Evolutionary conservation across 1,140 invertebrate genomes (phyloP).

Genomic region (Lepidurus apus): DNA sequence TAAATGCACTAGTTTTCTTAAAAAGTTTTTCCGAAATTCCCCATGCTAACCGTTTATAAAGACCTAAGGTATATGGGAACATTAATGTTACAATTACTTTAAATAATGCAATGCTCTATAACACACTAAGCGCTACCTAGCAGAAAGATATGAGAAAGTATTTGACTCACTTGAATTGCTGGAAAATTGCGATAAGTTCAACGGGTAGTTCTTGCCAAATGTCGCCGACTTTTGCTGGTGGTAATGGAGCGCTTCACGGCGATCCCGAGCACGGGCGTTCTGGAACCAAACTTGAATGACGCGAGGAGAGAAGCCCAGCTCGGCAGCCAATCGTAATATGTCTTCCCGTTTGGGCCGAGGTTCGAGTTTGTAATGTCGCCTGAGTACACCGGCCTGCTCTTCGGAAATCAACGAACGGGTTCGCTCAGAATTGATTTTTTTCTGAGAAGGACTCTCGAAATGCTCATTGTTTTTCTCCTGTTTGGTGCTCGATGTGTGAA

Average conservation of each 20-base stretch:
- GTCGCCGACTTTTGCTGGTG: not conserved
- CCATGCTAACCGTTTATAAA: too few relatives aligned
- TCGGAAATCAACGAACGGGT: slow-evolving; percentile 90
- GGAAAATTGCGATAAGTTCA: not conserved
- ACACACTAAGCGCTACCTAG: too few relatives aligned
- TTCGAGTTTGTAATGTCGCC: slow-evolving; percentile 72
- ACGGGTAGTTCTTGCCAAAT: not conserved
- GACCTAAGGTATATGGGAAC: too few relatives aligned
- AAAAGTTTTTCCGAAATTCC: too few relatives aligned
- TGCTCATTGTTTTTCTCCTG: not conserved
- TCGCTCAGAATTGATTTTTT: slow-evolving; percentile 53
- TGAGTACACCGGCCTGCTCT: slow-evolving; percentile 71
- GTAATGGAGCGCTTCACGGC: slow-evolving; percentile 53
- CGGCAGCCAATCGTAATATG: slow-evolving; percentile 78
- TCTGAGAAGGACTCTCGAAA: not conserved
- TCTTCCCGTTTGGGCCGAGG: slow-evolving; percentile 89
- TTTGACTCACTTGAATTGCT: not conserved
- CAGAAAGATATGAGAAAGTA: not conserved
- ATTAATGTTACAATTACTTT: too few relatives aligned
- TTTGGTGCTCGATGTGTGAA: not conserved
- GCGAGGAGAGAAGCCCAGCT: slow-evolving; percentile 80
- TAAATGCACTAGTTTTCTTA: too few relatives aligned
- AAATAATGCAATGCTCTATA: too few relatives aligned
- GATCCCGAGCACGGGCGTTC: slow-evolving; percentile 87
- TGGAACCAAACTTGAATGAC: slow-evolving; percentile 94